phyloP scores from a whole-genome alignment of 2,797 vertebrate genomes.

The Chelonia mydas region DNA sequence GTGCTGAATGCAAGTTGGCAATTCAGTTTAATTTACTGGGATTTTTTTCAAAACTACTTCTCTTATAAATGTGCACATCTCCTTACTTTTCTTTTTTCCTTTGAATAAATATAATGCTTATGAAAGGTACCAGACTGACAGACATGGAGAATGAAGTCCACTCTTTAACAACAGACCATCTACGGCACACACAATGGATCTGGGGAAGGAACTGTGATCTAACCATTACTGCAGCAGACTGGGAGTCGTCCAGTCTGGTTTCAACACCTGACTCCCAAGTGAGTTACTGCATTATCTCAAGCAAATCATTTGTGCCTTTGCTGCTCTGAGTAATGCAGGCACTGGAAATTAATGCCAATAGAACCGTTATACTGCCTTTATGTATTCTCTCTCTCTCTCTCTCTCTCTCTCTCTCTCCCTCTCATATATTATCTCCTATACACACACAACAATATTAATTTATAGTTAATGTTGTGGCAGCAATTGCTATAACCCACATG shows the following conservation, averaged over 20 bases:
- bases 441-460: not conserved
- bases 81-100: not conserved
- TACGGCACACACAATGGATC: not conserved
- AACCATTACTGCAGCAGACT: not conserved
- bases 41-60: not conserved
- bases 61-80: not conserved
- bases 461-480: not conserved
- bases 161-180: not conserved
- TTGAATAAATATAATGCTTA: not conserved
- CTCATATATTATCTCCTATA: not conserved
- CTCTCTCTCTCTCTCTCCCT: not conserved
- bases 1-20: slow-evolving; percentile 17
- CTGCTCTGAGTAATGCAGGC: not conserved
- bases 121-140: not conserved
- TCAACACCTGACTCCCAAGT: not conserved
- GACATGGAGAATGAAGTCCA: rapidly evolving
- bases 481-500: not conserved
- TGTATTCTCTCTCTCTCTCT: not conserved
- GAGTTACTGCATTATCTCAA: not conserved
- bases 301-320: not conserved
- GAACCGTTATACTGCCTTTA: not conserved
- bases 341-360: not conserved
- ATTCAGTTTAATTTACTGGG: slow-evolving; percentile 21
- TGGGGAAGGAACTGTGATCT: not conserved
- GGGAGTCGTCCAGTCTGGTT: not conserved